phyloP scores from a whole-genome alignment of 2,797 vertebrate species.

The Protonibea diacanthus region DNA sequence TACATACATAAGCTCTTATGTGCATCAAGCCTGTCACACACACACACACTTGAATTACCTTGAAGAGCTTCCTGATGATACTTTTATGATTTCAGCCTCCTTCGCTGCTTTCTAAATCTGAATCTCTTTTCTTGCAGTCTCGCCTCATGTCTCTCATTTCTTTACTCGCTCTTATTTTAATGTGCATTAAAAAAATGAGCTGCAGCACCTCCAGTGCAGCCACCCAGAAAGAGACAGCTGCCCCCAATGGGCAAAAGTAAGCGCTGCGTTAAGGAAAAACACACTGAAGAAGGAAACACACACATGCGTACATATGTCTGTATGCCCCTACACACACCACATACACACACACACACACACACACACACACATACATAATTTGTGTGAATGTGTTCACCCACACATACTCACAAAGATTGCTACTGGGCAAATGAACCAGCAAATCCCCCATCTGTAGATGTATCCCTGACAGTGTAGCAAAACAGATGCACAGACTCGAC shows the following conservation, averaged over 20 bases:
- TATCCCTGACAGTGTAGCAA: slow-evolving; percentile 70
- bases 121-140: slow-evolving; percentile 3
- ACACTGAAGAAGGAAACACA: slow-evolving; percentile 16
- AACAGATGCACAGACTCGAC: slow-evolving; percentile 71
- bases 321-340: slow-evolving; percentile 1
- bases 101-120: slow-evolving; percentile 13
- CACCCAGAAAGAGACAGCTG: slow-evolving; percentile 64
- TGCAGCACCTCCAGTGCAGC: slow-evolving; percentile 57
- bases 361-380: slow-evolving; percentile 8
- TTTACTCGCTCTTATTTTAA: slow-evolving; percentile 47
- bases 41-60: slow-evolving; percentile 24
- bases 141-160: background rate
- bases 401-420: slow-evolving; percentile 55
- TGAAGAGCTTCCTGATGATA: slow-evolving; percentile 31
- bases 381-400: slow-evolving; percentile 38
- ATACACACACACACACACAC: slow-evolving; percentile 13
- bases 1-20: slow-evolving; percentile 28
- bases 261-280: slow-evolving; percentile 54
- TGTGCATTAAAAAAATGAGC: slow-evolving; percentile 60
- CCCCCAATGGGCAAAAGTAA: slow-evolving; percentile 57
- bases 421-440: slow-evolving; percentile 73
- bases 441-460: slow-evolving; percentile 72
- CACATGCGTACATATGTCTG: background rate
- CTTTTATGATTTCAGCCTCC: slow-evolving; percentile 22
- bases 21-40: slow-evolving; percentile 12